These are phyloP conservation scores for Dendrolimus kikuchii DNA, from an alignment of 1,140 invertebrate genomes.

Conservation along the genomic window DNA sequence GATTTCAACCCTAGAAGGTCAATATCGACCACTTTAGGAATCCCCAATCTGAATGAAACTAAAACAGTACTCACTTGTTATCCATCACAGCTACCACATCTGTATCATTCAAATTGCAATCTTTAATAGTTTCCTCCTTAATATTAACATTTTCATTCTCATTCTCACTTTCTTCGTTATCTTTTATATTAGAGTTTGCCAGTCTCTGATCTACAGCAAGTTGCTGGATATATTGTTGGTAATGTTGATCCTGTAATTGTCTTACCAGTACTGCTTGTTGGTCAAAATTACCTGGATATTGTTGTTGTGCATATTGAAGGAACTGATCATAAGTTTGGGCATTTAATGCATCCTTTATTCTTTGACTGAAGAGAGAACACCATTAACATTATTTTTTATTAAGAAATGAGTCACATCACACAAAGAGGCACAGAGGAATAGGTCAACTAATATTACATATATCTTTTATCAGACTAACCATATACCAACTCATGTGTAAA, in stretches of 20 bases:
- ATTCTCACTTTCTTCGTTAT: constrained; percentile 8
- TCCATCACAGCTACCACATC: constrained; percentile 23
- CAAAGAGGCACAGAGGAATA: no score
- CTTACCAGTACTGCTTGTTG: constrained; percentile 94
- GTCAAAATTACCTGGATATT: constrained; percentile 92
- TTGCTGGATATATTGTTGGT: constrained; percentile 98
- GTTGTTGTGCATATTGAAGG: constrained; percentile 93
- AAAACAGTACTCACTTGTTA: constrained; percentile 37
- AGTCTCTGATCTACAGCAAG: constrained; percentile 74
- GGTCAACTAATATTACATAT: no score
- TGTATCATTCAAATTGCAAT: constrained; percentile 47
- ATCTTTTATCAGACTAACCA: no score
- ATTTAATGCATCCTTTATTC: constrained; percentile 97
- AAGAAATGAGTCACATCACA: no score
- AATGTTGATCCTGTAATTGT: constrained; percentile 97
- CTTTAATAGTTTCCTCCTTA: constrained; percentile 29
- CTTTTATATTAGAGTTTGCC: constrained; percentile 44
- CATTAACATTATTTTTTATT: no score
- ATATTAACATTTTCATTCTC: constrained; percentile 25
- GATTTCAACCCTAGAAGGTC: no score
- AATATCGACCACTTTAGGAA: no score
- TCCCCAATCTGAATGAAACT: constrained; percentile 1
- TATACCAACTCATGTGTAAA: no score
- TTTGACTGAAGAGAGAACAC: constrained; percentile 72
- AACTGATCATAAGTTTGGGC: constrained; percentile 97